phyloP scores from a whole-genome alignment of 2,888 invertebrate genomes.

The Brachypterus glaber region DNA sequence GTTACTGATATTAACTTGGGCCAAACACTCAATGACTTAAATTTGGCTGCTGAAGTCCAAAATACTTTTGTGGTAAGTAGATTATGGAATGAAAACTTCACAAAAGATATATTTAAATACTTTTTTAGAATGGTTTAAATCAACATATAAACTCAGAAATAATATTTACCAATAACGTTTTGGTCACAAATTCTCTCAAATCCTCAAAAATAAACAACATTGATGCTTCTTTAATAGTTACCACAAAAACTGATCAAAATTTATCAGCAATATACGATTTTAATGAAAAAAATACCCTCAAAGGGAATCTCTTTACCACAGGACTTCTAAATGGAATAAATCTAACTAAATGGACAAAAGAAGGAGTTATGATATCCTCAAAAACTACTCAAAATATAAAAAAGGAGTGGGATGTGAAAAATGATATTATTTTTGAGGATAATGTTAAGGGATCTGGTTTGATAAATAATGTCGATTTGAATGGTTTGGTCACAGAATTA shows the following conservation, averaged over 20 bases:
- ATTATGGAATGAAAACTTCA: constrained; percentile 1
- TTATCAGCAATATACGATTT: constrained; percentile 33
- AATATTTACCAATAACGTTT: constrained; percentile 35
- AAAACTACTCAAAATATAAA: constrained; percentile 37
- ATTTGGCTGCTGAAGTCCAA: constrained; percentile 39
- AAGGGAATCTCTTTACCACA: constrained; percentile 24
- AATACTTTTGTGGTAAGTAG: constrained; percentile 46
- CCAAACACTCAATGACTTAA: constrained; percentile 38
- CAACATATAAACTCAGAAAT: constrained; percentile 40
- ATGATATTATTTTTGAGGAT: constrained; percentile 36
- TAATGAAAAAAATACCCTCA: constrained; percentile 24
- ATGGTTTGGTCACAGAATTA: constrained; percentile 28
- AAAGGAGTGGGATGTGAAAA: constrained; percentile 42
- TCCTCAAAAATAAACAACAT: constrained; percentile 34
- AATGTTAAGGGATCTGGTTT: constrained; percentile 31
- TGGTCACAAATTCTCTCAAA: constrained; percentile 27
- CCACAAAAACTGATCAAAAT: constrained; percentile 35
- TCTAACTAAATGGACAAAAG: constrained; percentile 39
- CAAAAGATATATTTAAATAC: constrained; percentile 4
- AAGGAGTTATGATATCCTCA: constrained; percentile 33
- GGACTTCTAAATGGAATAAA: constrained; percentile 38
- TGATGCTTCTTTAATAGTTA: constrained; percentile 36
- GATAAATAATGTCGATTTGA: constrained; percentile 34
- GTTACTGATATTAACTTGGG: constrained; percentile 30
- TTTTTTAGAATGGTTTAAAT: constrained; percentile 26